Conservation (phyloP, 2,797 vertebrate genomes). For the Margarornis squamiger region DNA sequence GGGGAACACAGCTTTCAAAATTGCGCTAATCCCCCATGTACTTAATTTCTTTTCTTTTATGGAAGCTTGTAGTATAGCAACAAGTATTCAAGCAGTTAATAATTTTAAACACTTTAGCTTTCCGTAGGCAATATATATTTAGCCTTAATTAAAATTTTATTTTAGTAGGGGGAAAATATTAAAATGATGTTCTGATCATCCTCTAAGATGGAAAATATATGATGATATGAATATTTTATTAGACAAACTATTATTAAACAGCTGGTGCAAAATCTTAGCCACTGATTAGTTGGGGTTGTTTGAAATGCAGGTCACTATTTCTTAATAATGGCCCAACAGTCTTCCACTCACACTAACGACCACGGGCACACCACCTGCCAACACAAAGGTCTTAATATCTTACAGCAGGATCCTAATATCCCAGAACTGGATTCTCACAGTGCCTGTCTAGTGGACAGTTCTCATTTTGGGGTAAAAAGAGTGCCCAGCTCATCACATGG, state of each 20-base stretch:
- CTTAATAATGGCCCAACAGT: constrained; percentile 12
- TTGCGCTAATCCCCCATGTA: constrained; percentile 90
- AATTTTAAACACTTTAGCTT: constrained; percentile 81
- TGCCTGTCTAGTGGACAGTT: background rate
- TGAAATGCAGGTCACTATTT: constrained; percentile 51
- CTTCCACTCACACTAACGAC: background rate
- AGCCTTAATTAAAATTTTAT: constrained; percentile 80
- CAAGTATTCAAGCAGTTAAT: constrained; percentile 81
- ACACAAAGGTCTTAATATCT: background rate
- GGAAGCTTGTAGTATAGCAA: constrained; percentile 77
- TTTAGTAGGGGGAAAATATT: constrained; percentile 73
- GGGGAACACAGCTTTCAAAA: constrained; percentile 87
- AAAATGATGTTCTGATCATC: constrained; percentile 74
- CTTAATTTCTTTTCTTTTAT: constrained; percentile 89
- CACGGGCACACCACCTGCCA: background rate
- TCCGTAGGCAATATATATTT: constrained; percentile 77
- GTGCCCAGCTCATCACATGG: background rate
- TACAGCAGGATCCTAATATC: background rate
- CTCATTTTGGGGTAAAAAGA: background rate
- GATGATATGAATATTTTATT: constrained; percentile 79
- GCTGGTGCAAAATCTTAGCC: constrained; percentile 37
- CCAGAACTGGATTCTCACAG: background rate
- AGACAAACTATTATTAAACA: constrained; percentile 72
- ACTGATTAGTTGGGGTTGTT: constrained; percentile 10
- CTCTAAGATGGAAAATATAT: constrained; percentile 69